Evolutionary conservation across 1,140 invertebrate genomes (phyloP).

Genomic region (Papilio xuthus): DNA sequence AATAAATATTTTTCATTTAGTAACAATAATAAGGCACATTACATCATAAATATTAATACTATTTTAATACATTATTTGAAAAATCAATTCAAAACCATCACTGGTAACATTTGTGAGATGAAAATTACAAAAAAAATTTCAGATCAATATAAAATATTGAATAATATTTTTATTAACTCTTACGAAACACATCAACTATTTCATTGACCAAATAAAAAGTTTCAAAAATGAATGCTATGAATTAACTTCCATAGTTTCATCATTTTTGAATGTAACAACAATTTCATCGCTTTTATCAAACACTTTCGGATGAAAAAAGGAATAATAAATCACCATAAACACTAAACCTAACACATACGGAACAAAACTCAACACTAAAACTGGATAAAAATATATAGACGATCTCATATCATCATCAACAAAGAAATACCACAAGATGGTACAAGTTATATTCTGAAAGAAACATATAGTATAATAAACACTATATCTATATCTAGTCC

Average conservation of each 20-base stretch:
- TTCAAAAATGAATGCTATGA: conserved; percentile 36
- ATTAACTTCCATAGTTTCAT: conserved; percentile 50
- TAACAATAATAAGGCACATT: too few species aligned
- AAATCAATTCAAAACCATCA: too few species aligned
- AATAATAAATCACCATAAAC: conserved; percentile 90
- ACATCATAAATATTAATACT: too few species aligned
- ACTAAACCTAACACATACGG: conserved; percentile 87
- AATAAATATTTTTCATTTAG: too few species aligned
- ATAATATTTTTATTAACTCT: too few species aligned
- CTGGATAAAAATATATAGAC: conserved; percentile 83
- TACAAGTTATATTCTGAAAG: conserved; percentile 84
- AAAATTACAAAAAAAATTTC: too few species aligned
- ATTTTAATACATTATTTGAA: too few species aligned
- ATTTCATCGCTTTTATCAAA: conserved; percentile 49
- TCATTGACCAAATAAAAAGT: neutral
- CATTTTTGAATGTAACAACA: conserved; percentile 53
- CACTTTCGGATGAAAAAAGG: conserved; percentile 86
- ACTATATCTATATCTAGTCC: conserved; percentile 84
- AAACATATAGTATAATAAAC: conserved; percentile 86
- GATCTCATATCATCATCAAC: conserved; percentile 68
- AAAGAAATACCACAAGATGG: conserved; percentile 82
- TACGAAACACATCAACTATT: neutral
- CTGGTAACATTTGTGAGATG: too few species aligned
- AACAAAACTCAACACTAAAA: conserved; percentile 84
- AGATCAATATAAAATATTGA: too few species aligned